phyloP scores from a whole-genome alignment of 2,113 vertebrate species.

The Panthera uncia region DNA sequence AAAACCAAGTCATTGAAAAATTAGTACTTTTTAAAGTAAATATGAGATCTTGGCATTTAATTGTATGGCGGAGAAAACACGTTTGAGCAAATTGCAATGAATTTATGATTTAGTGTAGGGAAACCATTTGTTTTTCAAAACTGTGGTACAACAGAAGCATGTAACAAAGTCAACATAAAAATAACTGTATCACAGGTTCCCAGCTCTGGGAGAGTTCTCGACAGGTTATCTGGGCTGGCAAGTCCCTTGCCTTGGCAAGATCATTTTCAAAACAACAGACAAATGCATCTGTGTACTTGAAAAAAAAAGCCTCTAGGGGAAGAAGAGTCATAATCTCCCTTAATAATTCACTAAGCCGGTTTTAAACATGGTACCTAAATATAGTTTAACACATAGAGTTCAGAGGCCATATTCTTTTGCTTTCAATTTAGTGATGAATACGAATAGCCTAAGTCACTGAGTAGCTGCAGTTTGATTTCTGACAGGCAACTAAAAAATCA shows the following conservation, averaged over 20 bases:
- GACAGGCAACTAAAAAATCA: conserved; percentile 2
- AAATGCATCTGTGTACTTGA: conserved; percentile 50
- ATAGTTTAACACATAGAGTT: conserved; percentile 50
- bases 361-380: conserved; percentile 41
- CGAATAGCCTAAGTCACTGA: conserved; percentile 15
- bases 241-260: neutral
- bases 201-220: neutral
- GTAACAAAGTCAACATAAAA: neutral
- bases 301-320: conserved; percentile 24
- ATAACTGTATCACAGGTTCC: neutral
- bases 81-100: neutral
- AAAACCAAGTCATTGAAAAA: neutral
- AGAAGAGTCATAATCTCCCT: conserved; percentile 48
- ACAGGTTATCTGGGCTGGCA: neutral
- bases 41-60: neutral
- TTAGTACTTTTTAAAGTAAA: neutral
- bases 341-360: conserved; percentile 63
- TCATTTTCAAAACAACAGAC: conserved; percentile 41
- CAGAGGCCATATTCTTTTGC: conserved; percentile 54
- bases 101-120: neutral
- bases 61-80: neutral
- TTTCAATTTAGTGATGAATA: conserved; percentile 33
- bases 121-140: neutral
- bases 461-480: conserved; percentile 39
- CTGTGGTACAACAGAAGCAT: neutral